Evolutionary conservation across 2,113 vertebrate species (phyloP).

Genomic region (Pseudois nayaur): DNA sequence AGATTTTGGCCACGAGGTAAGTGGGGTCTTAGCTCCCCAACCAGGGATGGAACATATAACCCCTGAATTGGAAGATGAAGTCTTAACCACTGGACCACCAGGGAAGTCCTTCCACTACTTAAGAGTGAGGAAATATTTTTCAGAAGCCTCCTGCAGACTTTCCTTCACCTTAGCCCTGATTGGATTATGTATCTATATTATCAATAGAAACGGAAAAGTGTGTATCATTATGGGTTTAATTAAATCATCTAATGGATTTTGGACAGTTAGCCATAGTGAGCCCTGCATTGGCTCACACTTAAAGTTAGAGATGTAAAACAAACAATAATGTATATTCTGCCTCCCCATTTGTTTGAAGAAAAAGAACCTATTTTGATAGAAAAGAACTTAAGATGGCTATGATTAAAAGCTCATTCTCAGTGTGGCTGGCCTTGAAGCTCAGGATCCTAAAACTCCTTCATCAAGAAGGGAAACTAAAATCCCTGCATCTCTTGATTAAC

Average conservation of each 20-base stretch:
- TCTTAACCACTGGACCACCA: not conserved
- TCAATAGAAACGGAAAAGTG: not conserved
- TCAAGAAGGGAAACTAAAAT: not conserved
- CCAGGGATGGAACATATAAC: not conserved
- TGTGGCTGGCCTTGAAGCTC: not conserved
- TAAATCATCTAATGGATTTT: not conserved
- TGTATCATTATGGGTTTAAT: not conserved
- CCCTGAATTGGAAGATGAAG: not conserved
- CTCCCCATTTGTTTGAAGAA: not conserved
- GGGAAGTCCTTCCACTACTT: not conserved
- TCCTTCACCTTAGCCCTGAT: not conserved
- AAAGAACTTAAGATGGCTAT: not conserved
- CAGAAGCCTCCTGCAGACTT: not conserved
- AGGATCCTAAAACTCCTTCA: not conserved
- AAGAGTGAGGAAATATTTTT: not conserved
- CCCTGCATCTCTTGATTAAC: not conserved
- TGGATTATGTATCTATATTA: not conserved
- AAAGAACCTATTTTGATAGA: not conserved
- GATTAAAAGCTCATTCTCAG: not conserved
- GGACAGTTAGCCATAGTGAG: not conserved
- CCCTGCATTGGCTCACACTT: not conserved
- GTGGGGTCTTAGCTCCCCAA: not conserved
- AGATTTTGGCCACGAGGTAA: not conserved
- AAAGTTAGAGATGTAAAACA: not conserved
- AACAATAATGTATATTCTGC: not conserved